phyloP scores from a whole-genome alignment of 2,797 vertebrate species.

The Philypnodon macrostomus region DNA sequence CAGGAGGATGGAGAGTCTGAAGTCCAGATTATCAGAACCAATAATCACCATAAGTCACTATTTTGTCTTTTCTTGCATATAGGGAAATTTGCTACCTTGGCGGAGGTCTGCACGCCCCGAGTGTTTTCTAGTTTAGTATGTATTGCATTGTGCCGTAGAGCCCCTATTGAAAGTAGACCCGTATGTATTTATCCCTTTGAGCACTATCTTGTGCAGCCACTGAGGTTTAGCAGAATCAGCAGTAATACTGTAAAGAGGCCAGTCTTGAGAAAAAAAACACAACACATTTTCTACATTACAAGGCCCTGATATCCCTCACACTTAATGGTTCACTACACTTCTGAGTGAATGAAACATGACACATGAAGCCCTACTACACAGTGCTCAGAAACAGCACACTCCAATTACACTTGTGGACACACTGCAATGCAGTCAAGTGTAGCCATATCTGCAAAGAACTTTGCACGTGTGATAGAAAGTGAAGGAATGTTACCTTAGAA shows the following conservation, averaged over 20 bases:
- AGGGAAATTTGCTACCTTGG: no score
- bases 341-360: constrained; percentile 14
- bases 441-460: constrained; percentile 31
- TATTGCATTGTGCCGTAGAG: no score
- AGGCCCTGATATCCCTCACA: neutral
- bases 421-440: constrained; percentile 70
- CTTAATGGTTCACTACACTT: constrained; percentile 9
- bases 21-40: no score
- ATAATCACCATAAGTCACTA: no score
- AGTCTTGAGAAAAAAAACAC: constrained; percentile 13
- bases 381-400: constrained; percentile 46
- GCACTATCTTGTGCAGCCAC: neutral
- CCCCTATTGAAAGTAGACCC: no score
- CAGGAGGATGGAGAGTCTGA: no score
- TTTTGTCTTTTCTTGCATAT: no score
- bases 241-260: constrained; percentile 3
- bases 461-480: no score
- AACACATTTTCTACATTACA: constrained; percentile 5
- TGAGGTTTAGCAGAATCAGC: constrained; percentile 6
- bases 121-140: no score
- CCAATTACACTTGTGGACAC: constrained; percentile 62
- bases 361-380: constrained; percentile 29
- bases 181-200: no score
- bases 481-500: neutral
- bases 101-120: no score